phyloP scores from a whole-genome alignment of 2,113 vertebrate species.

The Penelope pileata region DNA sequence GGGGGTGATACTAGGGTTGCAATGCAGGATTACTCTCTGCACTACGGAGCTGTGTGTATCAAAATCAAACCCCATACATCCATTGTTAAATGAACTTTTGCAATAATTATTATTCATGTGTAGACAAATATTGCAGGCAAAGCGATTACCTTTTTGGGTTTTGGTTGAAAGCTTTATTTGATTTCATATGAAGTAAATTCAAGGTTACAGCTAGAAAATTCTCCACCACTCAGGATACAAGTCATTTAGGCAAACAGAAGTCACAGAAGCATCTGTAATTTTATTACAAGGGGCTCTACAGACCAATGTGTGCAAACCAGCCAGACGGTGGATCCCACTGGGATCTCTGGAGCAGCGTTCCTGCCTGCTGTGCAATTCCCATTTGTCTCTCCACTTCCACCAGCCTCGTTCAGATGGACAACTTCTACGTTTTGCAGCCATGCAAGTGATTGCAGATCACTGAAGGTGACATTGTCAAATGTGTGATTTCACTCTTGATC shows the following conservation, averaged over 20 bases:
- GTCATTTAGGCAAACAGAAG: neutral
- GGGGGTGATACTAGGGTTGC: neutral
- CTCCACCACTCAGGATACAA: neutral
- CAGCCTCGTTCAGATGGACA: constrained; percentile 26
- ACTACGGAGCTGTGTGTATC: neutral
- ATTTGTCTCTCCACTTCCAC: neutral
- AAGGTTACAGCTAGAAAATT: neutral
- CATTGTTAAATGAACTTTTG: neutral
- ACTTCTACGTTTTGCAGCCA: neutral
- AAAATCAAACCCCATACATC: neutral
- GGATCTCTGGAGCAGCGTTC: neutral
- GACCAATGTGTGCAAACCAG: neutral
- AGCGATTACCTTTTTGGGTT: neutral
- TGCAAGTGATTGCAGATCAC: neutral
- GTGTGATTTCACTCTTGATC: constrained; percentile 37
- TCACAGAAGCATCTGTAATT: neutral
- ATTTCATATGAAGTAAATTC: neutral
- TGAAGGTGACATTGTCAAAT: constrained; percentile 42
- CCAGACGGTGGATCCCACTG: neutral
- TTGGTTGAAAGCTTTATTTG: neutral
- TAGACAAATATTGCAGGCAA: neutral
- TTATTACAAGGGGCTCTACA: neutral
- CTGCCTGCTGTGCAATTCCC: constrained; percentile 10
- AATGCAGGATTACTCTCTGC: neutral
- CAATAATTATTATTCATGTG: neutral